A percentile compares a stretch with the other conserved stretches of the same genome.
phyloP scores from a whole-genome alignment of 2,888 invertebrate genomes.

The Antheraea yamamai region DNA sequence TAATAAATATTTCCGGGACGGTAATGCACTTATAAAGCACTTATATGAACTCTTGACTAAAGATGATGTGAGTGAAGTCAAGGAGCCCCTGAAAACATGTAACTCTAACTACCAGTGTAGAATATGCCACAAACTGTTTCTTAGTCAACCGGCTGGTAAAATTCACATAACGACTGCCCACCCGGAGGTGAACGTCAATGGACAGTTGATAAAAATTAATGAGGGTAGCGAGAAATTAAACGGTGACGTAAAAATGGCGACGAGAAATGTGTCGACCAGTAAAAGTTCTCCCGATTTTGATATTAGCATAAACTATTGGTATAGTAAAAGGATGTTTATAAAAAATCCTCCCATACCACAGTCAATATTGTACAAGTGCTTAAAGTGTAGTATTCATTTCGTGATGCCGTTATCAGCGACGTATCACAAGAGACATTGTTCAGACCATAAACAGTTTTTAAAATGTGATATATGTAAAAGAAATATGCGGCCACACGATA shows the following conservation, averaged over 20 bases:
- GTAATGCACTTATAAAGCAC: slow-evolving; percentile 49
- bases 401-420: slow-evolving; percentile 30
- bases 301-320: neutral
- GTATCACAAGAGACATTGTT: slow-evolving; percentile 31
- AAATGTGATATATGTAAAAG: slow-evolving; percentile 43
- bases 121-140: slow-evolving; percentile 25
- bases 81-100: neutral
- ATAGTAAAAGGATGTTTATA: slow-evolving; percentile 15
- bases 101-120: slow-evolving; percentile 27
- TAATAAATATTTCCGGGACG: slow-evolving; percentile 42
- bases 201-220: slow-evolving; percentile 22
- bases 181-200: slow-evolving; percentile 21
- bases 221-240: neutral
- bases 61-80: slow-evolving; percentile 27
- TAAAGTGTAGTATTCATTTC: slow-evolving; percentile 42
- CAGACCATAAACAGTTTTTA: slow-evolving; percentile 3
- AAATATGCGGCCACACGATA: slow-evolving; percentile 37
- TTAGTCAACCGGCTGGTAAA: slow-evolving; percentile 22
- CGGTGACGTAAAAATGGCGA: slow-evolving; percentile 13
- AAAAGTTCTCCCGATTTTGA: neutral
- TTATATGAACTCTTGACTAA: slow-evolving; percentile 46
- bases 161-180: slow-evolving; percentile 26
- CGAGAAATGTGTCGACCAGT: neutral
- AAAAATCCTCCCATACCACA: slow-evolving; percentile 34
- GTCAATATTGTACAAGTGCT: slow-evolving; percentile 44